Evolutionary conservation across 2,797 vertebrate genomes (phyloP).

Genomic region (Pangasius sanitwongsei): DNA sequence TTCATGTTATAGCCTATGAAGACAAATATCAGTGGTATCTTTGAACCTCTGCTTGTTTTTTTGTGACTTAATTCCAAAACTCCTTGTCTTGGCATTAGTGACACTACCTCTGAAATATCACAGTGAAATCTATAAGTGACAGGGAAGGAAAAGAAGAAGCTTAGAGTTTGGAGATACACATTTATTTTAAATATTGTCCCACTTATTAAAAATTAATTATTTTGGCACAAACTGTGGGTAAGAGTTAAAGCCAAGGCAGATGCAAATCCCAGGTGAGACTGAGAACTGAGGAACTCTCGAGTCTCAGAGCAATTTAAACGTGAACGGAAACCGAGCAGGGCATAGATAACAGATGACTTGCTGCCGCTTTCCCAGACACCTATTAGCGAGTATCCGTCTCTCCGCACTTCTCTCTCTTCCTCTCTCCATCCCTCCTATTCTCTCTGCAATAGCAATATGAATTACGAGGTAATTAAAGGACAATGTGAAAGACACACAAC

Average conservation of each 20-base stretch:
- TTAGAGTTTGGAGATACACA: neutral
- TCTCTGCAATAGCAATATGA: conserved; percentile 8
- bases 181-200: neutral
- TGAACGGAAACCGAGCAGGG: neutral
- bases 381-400: conserved; percentile 22
- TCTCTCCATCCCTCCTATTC: conserved; percentile 11
- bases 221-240: neutral
- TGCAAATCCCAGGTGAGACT: neutral
- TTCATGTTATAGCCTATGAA: neutral
- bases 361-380: conserved; percentile 24
- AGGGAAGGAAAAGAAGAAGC: no score
- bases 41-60: neutral
- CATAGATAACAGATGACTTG: conserved; percentile 21
- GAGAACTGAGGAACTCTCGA: neutral
- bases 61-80: neutral
- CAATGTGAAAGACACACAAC: conserved; percentile 17
- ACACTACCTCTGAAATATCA: neutral
- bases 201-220: neutral
- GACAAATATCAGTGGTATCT: neutral
- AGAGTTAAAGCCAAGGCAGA: neutral
- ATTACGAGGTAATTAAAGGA: conserved; percentile 34
- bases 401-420: neutral
- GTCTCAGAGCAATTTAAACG: conserved; percentile 19
- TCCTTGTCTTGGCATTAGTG: no score
- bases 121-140: neutral